phyloP scores from a whole-genome alignment of 2,797 vertebrate genomes.

The Aquila chrysaetos region DNA sequence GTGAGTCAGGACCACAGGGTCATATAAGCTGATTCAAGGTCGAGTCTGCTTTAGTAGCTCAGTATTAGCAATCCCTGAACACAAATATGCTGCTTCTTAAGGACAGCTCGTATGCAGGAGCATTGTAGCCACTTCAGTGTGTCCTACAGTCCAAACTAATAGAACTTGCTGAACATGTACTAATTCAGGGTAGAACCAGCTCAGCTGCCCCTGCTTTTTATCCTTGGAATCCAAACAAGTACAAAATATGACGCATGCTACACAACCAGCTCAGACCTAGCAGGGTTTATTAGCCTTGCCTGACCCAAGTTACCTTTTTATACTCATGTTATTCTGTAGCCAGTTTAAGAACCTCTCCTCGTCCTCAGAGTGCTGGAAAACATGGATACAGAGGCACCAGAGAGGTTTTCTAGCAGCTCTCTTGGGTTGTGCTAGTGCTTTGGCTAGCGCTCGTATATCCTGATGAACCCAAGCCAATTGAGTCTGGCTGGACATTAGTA shows the following conservation, averaged over 20 bases:
- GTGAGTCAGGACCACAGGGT: neutral
- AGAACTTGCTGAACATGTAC: neutral
- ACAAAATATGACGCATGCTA: neutral
- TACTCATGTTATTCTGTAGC: neutral
- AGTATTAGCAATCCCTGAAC: neutral
- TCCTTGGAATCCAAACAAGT: neutral
- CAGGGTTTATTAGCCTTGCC: neutral
- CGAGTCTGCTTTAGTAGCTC: neutral
- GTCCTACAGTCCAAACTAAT: neutral
- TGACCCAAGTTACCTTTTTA: neutral
- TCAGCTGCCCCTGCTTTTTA: neutral
- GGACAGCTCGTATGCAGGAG: neutral
- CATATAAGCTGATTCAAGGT: neutral
- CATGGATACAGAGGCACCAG: neutral
- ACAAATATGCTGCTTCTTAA: neutral
- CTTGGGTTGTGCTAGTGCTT: neutral
- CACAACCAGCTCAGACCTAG: neutral
- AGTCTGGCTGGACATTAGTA: neutral
- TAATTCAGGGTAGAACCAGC: neutral
- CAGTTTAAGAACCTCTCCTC: neutral
- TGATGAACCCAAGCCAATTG: neutral
- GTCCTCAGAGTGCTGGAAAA: neutral
- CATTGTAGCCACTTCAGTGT: neutral
- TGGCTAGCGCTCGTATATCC: neutral
- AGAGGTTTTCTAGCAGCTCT: neutral